Conservation (phyloP, 2,113 vertebrate genomes). For the Chloropsis cyanopogon region DNA sequence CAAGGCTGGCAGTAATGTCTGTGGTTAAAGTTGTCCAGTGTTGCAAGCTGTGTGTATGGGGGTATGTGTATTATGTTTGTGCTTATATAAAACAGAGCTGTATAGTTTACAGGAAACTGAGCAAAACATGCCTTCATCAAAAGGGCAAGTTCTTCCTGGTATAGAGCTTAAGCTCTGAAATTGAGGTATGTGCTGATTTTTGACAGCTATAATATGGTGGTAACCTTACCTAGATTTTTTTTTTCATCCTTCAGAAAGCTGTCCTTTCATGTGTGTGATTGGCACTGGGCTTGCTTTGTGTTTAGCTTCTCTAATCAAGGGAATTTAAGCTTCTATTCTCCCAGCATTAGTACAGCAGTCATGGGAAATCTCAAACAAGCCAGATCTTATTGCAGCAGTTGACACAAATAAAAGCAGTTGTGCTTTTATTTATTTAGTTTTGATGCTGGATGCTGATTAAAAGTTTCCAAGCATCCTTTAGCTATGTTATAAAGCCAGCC, state of each 20-base stretch:
- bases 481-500: constrained; percentile 20
- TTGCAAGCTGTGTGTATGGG: background rate
- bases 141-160: background rate
- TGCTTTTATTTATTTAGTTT: constrained; percentile 74
- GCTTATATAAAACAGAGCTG: background rate
- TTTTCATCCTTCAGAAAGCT: background rate
- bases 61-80: background rate
- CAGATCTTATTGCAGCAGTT: constrained; percentile 62
- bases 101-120: constrained; percentile 2
- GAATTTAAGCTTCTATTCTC: constrained; percentile 44
- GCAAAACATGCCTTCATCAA: background rate
- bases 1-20: background rate
- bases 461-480: constrained; percentile 63
- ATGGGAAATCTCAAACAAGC: constrained; percentile 57
- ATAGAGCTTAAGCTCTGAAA: background rate
- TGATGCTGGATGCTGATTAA: constrained; percentile 68
- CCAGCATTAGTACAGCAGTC: constrained; percentile 51
- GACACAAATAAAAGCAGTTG: constrained; percentile 61
- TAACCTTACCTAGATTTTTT: constrained; percentile 38
- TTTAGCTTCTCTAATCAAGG: constrained; percentile 66
- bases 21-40: background rate
- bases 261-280: constrained; percentile 57
- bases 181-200: constrained; percentile 34
- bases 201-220: background rate
- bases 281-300: constrained; percentile 45